Percentiles rank a stretch among this genome's conserved stretches.
phyloP scores from a whole-genome alignment of 1,140 invertebrate genomes.

The Hylyphantes graminicola region DNA sequence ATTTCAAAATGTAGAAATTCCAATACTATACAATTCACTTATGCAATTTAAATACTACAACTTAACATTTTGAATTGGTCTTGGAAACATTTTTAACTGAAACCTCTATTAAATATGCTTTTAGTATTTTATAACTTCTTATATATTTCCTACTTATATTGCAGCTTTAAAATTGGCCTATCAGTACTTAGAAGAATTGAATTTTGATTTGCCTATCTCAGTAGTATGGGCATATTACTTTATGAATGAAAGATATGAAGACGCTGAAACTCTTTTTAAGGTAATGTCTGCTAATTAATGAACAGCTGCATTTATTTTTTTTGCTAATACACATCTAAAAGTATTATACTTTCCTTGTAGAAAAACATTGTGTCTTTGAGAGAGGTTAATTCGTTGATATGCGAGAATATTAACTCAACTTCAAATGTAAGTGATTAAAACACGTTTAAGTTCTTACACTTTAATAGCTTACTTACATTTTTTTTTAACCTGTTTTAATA shows the following conservation, averaged over 20 bases:
- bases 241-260: constrained; percentile 21
- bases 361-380: constrained; percentile 11
- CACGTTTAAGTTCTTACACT: neutral
- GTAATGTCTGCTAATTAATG: neutral
- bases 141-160: neutral
- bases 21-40: too few species aligned
- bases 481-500: neutral
- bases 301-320: too few species aligned
- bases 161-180: constrained; percentile 29
- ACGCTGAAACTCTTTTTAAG: constrained; percentile 29
- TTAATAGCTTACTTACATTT: neutral
- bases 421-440: constrained; percentile 32
- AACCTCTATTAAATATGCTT: too few species aligned
- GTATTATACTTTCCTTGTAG: neutral
- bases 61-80: too few species aligned
- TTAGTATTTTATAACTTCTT: neutral
- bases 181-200: neutral
- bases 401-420: constrained; percentile 20
- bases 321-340: neutral
- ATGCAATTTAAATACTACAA: too few species aligned
- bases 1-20: too few species aligned
- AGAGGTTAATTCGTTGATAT: constrained; percentile 17
- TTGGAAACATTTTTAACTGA: too few species aligned
- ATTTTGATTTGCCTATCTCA: constrained; percentile 38
- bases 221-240: constrained; percentile 44